These are phyloP conservation scores for Plagodis dolabraria DNA, from an alignment of 2,888 invertebrate genomes.

Conservation along the genomic window DNA sequence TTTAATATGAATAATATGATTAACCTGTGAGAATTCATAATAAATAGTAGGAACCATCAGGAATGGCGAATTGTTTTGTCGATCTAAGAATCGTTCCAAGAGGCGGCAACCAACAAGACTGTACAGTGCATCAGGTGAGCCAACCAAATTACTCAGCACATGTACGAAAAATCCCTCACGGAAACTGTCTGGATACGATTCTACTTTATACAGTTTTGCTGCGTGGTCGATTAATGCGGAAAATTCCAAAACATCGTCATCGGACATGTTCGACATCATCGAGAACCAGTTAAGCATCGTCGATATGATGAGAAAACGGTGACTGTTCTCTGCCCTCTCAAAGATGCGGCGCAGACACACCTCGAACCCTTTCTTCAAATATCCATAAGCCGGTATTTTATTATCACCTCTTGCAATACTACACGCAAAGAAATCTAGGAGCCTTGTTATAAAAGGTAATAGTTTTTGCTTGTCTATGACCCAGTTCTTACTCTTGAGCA, in stretches of 20 bases:
- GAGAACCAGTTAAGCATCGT: conserved; percentile 82
- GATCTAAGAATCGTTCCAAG: conserved; percentile 83
- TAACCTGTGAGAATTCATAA: conserved; percentile 66
- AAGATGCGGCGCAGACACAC: conserved; percentile 82
- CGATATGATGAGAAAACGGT: conserved; percentile 75
- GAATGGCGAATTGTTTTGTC: conserved; percentile 72
- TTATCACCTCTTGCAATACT: conserved; percentile 57
- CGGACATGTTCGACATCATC: conserved; percentile 55
- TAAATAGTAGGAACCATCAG: conserved; percentile 81
- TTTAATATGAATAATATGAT: no score
- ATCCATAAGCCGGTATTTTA: conserved; percentile 50
- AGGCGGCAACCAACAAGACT: conserved; percentile 84
- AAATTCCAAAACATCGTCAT: conserved; percentile 79
- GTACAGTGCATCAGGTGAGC: conserved; percentile 69
- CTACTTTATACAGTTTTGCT: conserved; percentile 72
- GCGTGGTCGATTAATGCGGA: conserved; percentile 82
- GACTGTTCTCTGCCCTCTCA: conserved; percentile 71
- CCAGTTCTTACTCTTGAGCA: conserved; percentile 77
- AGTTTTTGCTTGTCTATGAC: conserved; percentile 66
- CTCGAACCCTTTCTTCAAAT: conserved; percentile 80
- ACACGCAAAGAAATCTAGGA: conserved; percentile 76
- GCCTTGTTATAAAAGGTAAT: conserved; percentile 64
- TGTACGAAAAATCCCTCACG: conserved; percentile 74
- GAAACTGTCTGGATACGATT: conserved; percentile 70
- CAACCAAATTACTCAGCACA: conserved; percentile 72